Percentiles rank a stretch among this genome's conserved stretches.
These are phyloP conservation scores for Micrasema longulum DNA, from an alignment of 1,140 invertebrate species.

Conservation along the genomic window DNA sequence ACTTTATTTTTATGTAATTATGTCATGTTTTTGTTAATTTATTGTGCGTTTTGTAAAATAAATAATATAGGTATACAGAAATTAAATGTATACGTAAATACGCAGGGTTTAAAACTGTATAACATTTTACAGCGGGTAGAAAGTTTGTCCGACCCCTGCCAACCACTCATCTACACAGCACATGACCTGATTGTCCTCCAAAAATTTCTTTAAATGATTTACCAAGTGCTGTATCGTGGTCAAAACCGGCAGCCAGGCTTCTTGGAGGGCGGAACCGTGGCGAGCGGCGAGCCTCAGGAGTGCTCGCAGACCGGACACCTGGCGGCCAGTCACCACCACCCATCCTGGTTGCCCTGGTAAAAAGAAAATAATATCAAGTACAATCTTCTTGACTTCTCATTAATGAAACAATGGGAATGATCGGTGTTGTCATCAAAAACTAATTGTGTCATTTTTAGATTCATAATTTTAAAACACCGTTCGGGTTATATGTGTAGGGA, in stretches of 20 bases:
- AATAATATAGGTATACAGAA: too few species aligned
- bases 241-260: constrained; percentile 95
- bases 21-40: too few species aligned
- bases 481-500: too few species aligned
- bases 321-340: constrained; percentile 98
- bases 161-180: too few species aligned
- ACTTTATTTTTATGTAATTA: too few species aligned
- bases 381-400: too few species aligned
- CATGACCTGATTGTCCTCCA: background rate
- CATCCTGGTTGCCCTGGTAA: constrained; percentile 83
- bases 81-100: too few species aligned
- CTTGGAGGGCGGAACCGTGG: constrained; percentile 91
- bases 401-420: too few species aligned
- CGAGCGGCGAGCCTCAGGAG: constrained; percentile 90
- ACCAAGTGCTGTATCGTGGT: constrained; percentile 95
- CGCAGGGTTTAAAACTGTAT: background rate
- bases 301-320: constrained; percentile 95
- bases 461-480: too few species aligned
- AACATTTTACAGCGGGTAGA: background rate
- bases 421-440: too few species aligned
- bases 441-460: too few species aligned
- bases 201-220: constrained; percentile 30
- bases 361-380: background rate
- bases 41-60: too few species aligned
- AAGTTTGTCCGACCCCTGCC: background rate